Evolutionary conservation across 2,113 vertebrate species (phyloP), one percentile per base, ranked within the genome.

Genomic region (Nycticebus coucang): DNA sequence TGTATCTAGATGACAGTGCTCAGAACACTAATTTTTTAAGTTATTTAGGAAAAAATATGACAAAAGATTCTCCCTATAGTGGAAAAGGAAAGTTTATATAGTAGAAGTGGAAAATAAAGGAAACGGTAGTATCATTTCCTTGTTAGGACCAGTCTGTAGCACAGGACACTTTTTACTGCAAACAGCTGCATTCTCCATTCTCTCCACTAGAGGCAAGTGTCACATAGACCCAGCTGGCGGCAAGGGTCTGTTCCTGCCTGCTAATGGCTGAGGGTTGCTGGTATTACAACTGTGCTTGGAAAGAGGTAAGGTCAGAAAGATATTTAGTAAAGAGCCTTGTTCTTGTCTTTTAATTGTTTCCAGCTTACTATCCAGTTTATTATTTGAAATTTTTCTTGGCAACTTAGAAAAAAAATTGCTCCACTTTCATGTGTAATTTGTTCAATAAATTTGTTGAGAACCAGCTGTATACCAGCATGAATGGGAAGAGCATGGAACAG

Each of bases 131-230:
- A 15, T 60, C 28, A 0, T 68, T 83, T 82, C 72, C 22, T 71
- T 93, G 2, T 55, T 19, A 50, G 26, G 30, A n/a, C 74, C 30
- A 4, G 15, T 50, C 45, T 50, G 45, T 33, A 2, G 8, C 24
- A 0, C 1, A 8, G 5, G 78, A 2, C 21, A 0, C 30, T 30
- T 87, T 94, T 89, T 24, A 8, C 62, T 17, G 3, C 74, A 7
- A n/a, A 17, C 10, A 7, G 62, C 69, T 96, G 93, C 62, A 75
- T 91, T 97, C 93, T 91, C 94, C 4, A 0, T 33, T 74, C 83
- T 55, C 0, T 33, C 97, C 97, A 93, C 97, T 94, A 97, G 97
- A 95, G 95, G 97, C 7, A 94, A 59, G 12, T 87, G 60, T 93
- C 83, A 59, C 62, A n/a, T n/a, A 62, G 57, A 82, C 26, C 71